Evolutionary conservation across 1,140 invertebrate species (phyloP), one percentile per base, ranked within the genome.

Genomic region (Mamestra configurata): DNA sequence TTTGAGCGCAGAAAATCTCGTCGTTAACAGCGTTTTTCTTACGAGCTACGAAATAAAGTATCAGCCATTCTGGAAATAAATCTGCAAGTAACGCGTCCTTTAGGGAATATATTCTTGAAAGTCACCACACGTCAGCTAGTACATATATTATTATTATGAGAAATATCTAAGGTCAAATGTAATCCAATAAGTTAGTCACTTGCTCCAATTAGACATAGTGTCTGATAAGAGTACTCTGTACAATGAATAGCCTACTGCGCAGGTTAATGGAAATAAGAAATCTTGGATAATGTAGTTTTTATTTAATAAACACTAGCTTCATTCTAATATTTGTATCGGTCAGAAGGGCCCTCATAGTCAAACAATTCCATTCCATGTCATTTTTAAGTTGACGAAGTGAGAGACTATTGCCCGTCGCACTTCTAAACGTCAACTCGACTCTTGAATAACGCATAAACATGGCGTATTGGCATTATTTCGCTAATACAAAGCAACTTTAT

Each of bases 1-100:
- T 66, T 66, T 66, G 61, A 66, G 18, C 35, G 61, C 35, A 68
- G 64, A 68, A 20, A 40, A 24, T 43, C 15, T 24, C 18, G 27
- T 13, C 20, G 31, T 53, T 22, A 37, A 64, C 31, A 64, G 59
- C 59, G 35, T 20, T 66, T 18, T 27, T 20, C 61, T 66, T 40
- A 66, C 61, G 61, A 66, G 61, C 61, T 66, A 66, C 35, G 10
- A 66, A 31, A 66, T 20, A 66, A 40, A 70, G 13, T 46, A 46
- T 70, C 37, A 35, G 66, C 37, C 66, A 46, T 46, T 43, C 15
- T 70, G n/a, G 40, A 27, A 70, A 7, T 46, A 15, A n/a, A 70
- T 49, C 31, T 7, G 27, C 31, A 35, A 35, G 1, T 61, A 61
- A 18, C 31, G 13, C 15, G 13, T 35, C 13, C 27, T 59, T 24